phyloP scores from a whole-genome alignment of 2,888 invertebrate species.

The Dasypogon diadema region DNA sequence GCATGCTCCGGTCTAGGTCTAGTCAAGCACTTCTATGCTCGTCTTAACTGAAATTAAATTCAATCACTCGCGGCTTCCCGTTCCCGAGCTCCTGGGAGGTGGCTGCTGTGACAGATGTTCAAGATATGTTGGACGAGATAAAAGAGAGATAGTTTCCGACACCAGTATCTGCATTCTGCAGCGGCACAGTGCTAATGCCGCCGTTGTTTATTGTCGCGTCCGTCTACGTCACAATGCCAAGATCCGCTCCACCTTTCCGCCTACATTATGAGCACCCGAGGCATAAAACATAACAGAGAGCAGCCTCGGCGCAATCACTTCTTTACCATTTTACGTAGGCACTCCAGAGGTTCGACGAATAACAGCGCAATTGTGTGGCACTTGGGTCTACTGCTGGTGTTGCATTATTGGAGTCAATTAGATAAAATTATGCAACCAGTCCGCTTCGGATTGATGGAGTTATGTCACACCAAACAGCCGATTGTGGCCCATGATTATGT shows the following conservation, averaged over 20 bases:
- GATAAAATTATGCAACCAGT: constrained; percentile 20
- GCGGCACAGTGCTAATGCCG: constrained; percentile 5
- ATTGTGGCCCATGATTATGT: not conserved
- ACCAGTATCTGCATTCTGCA: too few relatives aligned
- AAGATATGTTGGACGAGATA: constrained; percentile 28
- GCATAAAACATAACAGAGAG: constrained; percentile 8
- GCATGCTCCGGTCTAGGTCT: too few relatives aligned
- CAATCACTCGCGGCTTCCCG: constrained; percentile 5
- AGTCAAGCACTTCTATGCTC: not conserved
- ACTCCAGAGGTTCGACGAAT: constrained; percentile 3
- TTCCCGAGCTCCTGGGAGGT: not conserved
- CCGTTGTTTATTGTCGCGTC: not conserved
- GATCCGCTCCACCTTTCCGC: constrained; percentile 27
- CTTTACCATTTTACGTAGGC: not conserved
- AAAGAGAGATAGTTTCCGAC: not conserved
- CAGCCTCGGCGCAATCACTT: not conserved
- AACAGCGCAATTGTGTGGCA: constrained; percentile 21
- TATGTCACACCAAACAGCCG: constrained; percentile 10
- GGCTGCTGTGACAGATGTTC: constrained; percentile 28
- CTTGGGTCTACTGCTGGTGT: not conserved
- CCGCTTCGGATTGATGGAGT: constrained; percentile 10
- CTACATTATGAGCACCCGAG: not conserved
- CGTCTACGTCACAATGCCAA: not conserved
- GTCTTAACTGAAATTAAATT: constrained; percentile 30
- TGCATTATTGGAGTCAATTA: constrained; percentile 43